Conservation (phyloP, 2,797 vertebrate genomes). For the Gorsachius magnificus region DNA sequence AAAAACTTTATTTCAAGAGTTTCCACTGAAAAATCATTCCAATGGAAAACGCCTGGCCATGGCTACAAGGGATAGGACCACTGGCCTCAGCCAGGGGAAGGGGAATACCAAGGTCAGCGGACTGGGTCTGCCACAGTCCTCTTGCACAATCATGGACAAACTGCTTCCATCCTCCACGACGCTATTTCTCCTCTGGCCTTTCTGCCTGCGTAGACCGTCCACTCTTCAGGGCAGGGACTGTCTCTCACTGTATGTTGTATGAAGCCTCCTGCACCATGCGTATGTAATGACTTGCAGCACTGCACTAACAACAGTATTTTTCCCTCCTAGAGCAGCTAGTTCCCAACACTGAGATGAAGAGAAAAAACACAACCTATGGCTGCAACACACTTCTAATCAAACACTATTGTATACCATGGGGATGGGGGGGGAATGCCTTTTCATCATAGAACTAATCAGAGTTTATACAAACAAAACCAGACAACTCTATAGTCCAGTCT, state of each 20-base stretch:
- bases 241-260: neutral
- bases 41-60: neutral
- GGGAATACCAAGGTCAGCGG: neutral
- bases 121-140: neutral
- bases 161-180: rapidly evolving
- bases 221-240: neutral
- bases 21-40: neutral
- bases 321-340: neutral
- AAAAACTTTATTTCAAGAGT: neutral
- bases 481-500: neutral
- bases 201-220: rapidly evolving
- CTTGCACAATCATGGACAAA: neutral
- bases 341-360: neutral
- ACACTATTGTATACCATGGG: neutral
- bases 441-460: neutral
- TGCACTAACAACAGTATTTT: neutral
- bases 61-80: neutral
- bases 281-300: neutral
- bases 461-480: slow-evolving; percentile 13
- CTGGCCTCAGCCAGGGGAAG: neutral
- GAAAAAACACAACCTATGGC: neutral
- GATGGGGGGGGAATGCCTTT: neutral
- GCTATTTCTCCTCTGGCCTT: neutral
- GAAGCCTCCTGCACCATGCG: neutral
- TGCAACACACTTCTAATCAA: slow-evolving; percentile 7